Conservation (phyloP, 2,797 vertebrate genomes). For the Rhynchotus rufescens region DNA sequence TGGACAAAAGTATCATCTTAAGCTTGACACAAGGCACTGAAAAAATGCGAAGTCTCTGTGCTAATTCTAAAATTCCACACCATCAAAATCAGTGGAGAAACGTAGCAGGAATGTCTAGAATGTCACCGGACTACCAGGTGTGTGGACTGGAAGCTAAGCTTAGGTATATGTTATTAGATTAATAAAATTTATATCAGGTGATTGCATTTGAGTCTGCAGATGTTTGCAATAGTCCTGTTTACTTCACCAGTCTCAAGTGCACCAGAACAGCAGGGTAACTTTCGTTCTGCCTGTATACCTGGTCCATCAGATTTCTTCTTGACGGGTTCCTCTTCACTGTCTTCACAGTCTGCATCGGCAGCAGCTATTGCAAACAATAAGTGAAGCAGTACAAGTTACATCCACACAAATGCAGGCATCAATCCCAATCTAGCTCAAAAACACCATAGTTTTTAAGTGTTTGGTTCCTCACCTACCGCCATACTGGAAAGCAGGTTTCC, state of each 20-base stretch:
- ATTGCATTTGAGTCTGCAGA: background rate
- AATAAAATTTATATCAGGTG: background rate
- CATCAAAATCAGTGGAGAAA: background rate
- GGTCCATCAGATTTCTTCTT: conserved; percentile 89
- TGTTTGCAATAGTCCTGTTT: background rate
- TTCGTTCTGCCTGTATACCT: conserved; percentile 79
- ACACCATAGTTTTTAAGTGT: background rate
- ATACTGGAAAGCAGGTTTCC: background rate
- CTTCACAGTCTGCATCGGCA: conserved; percentile 87
- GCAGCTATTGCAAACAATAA: conserved; percentile 77
- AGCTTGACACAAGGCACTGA: background rate
- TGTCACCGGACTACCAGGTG: background rate
- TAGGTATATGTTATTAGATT: background rate
- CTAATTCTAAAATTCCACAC: background rate
- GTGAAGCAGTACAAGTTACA: background rate
- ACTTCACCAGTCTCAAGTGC: background rate
- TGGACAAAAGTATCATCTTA: background rate
- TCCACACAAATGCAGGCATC: background rate
- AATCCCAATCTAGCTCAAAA: background rate
- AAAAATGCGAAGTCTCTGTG: background rate
- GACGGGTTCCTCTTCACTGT: conserved; percentile 84
- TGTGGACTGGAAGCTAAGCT: background rate
- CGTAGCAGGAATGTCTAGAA: background rate
- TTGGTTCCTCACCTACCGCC: background rate
- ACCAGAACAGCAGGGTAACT: background rate